Evolutionary conservation across 2,888 invertebrate species (phyloP).

Genomic region (Drosophila anomelani): DNA sequence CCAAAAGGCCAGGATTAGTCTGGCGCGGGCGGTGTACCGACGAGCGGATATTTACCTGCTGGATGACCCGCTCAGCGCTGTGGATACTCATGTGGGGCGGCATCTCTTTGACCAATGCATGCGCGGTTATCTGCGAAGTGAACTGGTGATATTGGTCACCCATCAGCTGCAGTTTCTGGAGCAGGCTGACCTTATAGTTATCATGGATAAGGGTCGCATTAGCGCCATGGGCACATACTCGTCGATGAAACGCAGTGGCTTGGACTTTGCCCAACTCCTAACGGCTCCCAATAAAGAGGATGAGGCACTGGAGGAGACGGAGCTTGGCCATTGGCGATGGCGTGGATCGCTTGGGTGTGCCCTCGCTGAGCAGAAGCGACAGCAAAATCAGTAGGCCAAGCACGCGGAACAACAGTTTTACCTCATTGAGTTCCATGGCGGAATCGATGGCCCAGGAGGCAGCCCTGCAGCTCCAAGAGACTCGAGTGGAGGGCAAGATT

Average conservation of each 20-base stretch:
- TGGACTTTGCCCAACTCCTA: constrained; percentile 91
- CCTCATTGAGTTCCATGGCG: constrained; percentile 85
- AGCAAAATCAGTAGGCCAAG: constrained; percentile 65
- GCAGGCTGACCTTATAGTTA: constrained; percentile 86
- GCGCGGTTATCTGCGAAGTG: constrained; percentile 86
- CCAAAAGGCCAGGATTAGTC: constrained; percentile 94
- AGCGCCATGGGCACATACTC: constrained; percentile 88
- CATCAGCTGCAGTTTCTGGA: constrained; percentile 93
- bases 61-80: constrained; percentile 96
- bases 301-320: constrained; percentile 66
- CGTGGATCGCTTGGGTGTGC: constrained; percentile 49
- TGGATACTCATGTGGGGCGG: constrained; percentile 94
- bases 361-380: constrained; percentile 63
- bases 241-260: constrained; percentile 89
- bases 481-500: constrained; percentile 87
- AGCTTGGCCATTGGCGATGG: constrained; percentile 53
- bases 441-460: constrained; percentile 82
- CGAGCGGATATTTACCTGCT: constrained; percentile 93
- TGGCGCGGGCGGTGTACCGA: constrained; percentile 94
- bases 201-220: constrained; percentile 81
- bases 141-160: constrained; percentile 91
- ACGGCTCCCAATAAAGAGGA: constrained; percentile 85
- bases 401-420: constrained; percentile 79
- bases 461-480: constrained; percentile 85
- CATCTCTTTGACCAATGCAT: constrained; percentile 90